phyloP scores from a whole-genome alignment of 1,140 invertebrate species.

The Sycobia sp. region DNA sequence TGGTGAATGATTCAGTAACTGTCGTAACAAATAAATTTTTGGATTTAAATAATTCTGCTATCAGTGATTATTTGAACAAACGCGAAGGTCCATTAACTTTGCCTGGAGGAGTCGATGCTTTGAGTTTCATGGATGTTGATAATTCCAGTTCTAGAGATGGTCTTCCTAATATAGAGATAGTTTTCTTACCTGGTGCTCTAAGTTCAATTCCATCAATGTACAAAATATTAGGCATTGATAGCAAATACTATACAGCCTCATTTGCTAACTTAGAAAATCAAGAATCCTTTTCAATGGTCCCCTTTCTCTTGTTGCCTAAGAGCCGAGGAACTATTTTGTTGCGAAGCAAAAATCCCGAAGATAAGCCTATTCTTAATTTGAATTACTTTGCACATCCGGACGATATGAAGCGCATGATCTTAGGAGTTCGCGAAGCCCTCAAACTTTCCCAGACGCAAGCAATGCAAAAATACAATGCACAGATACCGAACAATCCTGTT shows the following conservation, averaged over 20 bases:
- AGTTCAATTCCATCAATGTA: neutral
- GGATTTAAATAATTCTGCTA: neutral
- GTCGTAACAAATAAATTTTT: neutral
- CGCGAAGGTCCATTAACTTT: constrained; percentile 14
- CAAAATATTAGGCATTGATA: neutral
- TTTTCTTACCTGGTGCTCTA: neutral
- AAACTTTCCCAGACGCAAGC: constrained; percentile 45
- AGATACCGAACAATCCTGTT: constrained; percentile 53
- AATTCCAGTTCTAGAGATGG: neutral
- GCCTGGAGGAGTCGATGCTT: neutral
- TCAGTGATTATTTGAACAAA: constrained; percentile 2
- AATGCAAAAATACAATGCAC: constrained; percentile 38
- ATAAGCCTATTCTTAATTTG: constrained; percentile 69
- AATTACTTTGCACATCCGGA: constrained; percentile 65
- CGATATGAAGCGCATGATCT: constrained; percentile 60
- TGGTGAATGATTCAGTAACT: constrained; percentile 5
- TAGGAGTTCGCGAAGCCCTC: constrained; percentile 56
- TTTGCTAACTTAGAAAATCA: neutral
- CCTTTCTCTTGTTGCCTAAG: neutral
- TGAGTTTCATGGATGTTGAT: constrained; percentile 4
- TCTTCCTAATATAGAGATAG: constrained; percentile 6
- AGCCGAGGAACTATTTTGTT: constrained; percentile 6
- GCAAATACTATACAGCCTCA: neutral
- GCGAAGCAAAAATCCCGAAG: constrained; percentile 25
- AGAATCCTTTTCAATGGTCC: neutral